Evolutionary conservation across 2,888 invertebrate genomes (phyloP).

Genomic region (Pinctada fucata): DNA sequence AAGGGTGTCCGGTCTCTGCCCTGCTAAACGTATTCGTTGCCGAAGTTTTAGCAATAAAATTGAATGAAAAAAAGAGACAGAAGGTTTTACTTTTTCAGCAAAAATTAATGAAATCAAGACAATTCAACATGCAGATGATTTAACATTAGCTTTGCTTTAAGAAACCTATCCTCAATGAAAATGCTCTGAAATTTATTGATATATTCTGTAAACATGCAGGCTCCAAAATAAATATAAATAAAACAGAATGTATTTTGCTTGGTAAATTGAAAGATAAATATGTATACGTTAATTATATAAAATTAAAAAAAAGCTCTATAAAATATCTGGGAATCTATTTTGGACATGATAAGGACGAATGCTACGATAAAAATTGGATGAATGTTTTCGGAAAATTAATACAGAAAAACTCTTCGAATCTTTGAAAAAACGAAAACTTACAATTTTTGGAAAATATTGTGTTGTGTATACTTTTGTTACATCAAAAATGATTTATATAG

Average conservation of each 20-base stretch:
- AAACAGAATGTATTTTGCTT: neutral
- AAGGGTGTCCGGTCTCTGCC: slow-evolving; percentile 2
- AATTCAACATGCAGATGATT: slow-evolving; percentile 6
- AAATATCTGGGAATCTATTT: slow-evolving; percentile 8
- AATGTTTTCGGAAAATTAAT: neutral
- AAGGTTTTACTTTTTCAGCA: too few species aligned
- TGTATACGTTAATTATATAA: neutral
- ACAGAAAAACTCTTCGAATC: neutral
- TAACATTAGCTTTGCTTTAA: neutral
- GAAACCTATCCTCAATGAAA: neutral
- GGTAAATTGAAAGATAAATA: slow-evolving; percentile 3
- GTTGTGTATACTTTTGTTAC: neutral
- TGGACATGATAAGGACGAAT: slow-evolving; percentile 14
- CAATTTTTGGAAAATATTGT: slow-evolving; percentile 12
- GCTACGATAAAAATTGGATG: slow-evolving; percentile 4
- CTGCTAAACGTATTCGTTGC: slow-evolving; percentile 4
- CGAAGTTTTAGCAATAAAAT: neutral
- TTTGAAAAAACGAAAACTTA: neutral
- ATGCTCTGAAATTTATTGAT: neutral
- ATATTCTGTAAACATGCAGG: slow-evolving; percentile 1
- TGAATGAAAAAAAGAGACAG: neutral
- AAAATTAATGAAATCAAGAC: neutral
- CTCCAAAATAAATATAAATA: neutral
- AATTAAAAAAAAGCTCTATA: neutral
- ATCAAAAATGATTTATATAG: neutral